Conservation (phyloP, 2,113 vertebrate genomes). For the Geococcyx californianus region DNA sequence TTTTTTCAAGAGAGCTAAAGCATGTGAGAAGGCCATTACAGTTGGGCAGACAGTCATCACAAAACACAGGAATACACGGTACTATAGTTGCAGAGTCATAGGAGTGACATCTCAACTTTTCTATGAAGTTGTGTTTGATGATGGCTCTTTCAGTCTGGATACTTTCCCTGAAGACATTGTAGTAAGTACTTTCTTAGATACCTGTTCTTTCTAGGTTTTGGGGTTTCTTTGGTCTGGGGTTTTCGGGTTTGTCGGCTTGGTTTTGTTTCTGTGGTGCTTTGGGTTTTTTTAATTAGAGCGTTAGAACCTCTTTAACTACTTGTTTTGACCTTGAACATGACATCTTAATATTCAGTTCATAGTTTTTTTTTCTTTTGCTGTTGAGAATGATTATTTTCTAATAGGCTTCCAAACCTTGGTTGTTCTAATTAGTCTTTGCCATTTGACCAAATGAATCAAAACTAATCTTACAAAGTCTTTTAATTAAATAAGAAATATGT, state of each 20-base stretch:
- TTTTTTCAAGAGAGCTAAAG: conserved; percentile 79
- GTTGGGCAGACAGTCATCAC: conserved; percentile 93
- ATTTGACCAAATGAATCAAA: conserved; percentile 45
- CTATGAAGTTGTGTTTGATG: conserved; percentile 96
- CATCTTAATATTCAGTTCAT: conserved; percentile 6
- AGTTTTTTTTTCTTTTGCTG: conserved; percentile 25
- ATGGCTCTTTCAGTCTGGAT: conserved; percentile 94
- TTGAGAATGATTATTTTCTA: conserved; percentile 35
- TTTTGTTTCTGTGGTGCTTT: not conserved
- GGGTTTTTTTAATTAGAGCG: not conserved
- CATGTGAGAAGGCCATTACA: conserved; percentile 77
- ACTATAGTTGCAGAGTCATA: conserved; percentile 91
- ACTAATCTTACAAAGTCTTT: conserved; percentile 47
- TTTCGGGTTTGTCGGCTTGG: too few species aligned
- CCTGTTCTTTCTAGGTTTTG: not conserved
- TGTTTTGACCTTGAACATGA: conserved; percentile 4
- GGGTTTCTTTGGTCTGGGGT: not conserved
- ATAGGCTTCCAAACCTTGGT: not conserved
- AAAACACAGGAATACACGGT: conserved; percentile 93
- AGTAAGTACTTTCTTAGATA: conserved; percentile 76
- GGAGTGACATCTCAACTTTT: conserved; percentile 89
- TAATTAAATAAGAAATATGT: conserved; percentile 63
- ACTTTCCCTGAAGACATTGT: conserved; percentile 97
- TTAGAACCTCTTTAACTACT: not conserved
- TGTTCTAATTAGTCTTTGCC: conserved; percentile 44